Evolutionary conservation across 2,888 invertebrate species (phyloP).

Genomic region (Monochamus alternatus): DNA sequence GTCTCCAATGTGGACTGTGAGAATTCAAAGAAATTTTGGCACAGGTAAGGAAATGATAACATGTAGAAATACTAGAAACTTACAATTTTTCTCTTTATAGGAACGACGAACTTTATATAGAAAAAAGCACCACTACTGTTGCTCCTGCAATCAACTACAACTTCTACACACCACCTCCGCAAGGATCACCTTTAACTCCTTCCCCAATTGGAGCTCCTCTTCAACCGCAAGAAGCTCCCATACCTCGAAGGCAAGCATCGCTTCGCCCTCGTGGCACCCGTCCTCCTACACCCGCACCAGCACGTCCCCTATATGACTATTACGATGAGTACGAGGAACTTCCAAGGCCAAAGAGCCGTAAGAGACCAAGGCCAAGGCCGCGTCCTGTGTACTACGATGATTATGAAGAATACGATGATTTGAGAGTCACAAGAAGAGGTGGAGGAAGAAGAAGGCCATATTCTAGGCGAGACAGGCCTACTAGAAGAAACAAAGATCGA

Average conservation of each 20-base stretch:
- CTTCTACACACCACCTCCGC: constrained; percentile 61
- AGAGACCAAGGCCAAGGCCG: constrained; percentile 72
- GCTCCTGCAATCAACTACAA: constrained; percentile 72
- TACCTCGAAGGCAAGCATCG: constrained; percentile 58
- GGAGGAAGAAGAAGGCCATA: constrained; percentile 60
- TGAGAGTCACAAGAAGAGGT: constrained; percentile 66
- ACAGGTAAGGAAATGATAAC: constrained; percentile 75
- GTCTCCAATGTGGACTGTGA: constrained; percentile 93
- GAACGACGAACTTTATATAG: constrained; percentile 90
- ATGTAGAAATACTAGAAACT: not conserved
- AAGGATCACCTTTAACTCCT: constrained; percentile 49
- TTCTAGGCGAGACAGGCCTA: constrained; percentile 54
- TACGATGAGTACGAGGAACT: constrained; percentile 78
- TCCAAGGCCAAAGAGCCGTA: constrained; percentile 71
- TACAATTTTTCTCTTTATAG: constrained; percentile 70
- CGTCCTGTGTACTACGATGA: constrained; percentile 74
- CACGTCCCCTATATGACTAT: constrained; percentile 80
- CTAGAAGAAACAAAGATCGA: constrained; percentile 57
- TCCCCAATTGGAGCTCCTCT: constrained; percentile 32
- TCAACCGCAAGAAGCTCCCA: constrained; percentile 7
- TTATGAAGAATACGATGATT: constrained; percentile 77
- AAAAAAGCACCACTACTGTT: constrained; percentile 77
- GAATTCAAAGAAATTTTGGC: constrained; percentile 88
- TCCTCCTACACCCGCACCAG: constrained; percentile 71
- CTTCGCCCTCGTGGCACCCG: constrained; percentile 56